Base-by-base conservation (phyloP, 2,888 invertebrate genomes). In the Sesia bembeciformis region DNA sequence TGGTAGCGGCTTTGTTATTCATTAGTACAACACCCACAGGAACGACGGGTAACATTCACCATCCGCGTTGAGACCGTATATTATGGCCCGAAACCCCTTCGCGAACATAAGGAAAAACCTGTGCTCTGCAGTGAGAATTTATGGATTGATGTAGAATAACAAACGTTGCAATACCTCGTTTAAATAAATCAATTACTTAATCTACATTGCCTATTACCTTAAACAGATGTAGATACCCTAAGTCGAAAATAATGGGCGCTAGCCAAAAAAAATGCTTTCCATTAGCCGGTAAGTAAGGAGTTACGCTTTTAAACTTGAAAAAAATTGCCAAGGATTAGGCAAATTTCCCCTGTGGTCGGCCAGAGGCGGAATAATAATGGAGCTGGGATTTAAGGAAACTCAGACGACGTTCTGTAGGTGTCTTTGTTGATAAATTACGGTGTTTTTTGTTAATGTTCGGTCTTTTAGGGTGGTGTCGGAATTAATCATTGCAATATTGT, bases 401-500 rank as follows among this genome's bases (percentile, higher is more conserved):
- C 67, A 63, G 63, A 61, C 70, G 74, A 73, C 76, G 71, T 72
- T 74, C 69, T 72, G 74, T 67, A 67, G 74, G 72, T 79, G 77
- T 68, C 75, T 78, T 71, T 72, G 73, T 76, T 85, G 84, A 85
- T 85, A 84, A 85, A 87, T 85, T 81, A 75, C 80, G 68, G 70
- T 78, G 70, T 78, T 83, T 82, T 81, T 82, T 80, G 72, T 68
- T 82, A 84, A 86, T 84, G 77, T 77, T 62, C 65, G 65, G 63
- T 67, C 69, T 68, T 72, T 76, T 72, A 71, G 70, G 53, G 51
- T 40, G 50, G 57, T 56, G 58, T 53, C 53, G 56, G 57, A 55
- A 64, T 63, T 58, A 59, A 62, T 64, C 62, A 63, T 42, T 38
- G 49, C 39, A 50, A 50, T 6, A 50, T 50, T 39, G 50, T 38